phyloP scores from a whole-genome alignment of 2,113 vertebrate genomes.

The Myrmecobius fasciatus region DNA sequence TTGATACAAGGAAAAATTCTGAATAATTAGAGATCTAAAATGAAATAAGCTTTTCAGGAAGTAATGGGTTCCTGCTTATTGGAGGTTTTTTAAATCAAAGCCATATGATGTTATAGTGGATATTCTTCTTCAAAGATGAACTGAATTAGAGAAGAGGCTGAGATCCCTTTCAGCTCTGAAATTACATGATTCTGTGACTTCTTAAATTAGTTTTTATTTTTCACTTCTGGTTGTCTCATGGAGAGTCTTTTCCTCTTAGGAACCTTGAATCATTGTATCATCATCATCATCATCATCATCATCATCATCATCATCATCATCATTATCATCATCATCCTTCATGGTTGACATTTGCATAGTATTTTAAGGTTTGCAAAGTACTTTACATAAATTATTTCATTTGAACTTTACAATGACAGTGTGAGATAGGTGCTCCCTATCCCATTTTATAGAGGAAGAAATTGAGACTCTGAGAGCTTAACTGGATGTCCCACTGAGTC shows the following conservation, averaged over 20 bases:
- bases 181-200: not conserved
- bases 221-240: not conserved
- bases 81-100: not conserved
- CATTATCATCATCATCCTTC: not conserved
- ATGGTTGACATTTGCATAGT: not conserved
- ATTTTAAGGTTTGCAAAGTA: not conserved
- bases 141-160: not conserved
- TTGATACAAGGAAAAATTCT: not conserved
- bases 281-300: not conserved
- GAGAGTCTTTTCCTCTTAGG: not conserved
- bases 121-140: not conserved
- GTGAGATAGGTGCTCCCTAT: not conserved
- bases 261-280: not conserved
- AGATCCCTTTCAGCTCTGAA: not conserved
- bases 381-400: not conserved
- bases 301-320: too few species aligned
- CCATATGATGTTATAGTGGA: not conserved
- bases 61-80: not conserved
- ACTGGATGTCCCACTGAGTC: not conserved
- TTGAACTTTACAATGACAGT: not conserved
- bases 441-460: not conserved
- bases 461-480: not conserved
- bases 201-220: not conserved
- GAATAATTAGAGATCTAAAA: not conserved
- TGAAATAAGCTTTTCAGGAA: not conserved